Evolutionary conservation across 2,113 vertebrate species (phyloP), one percentile per base, ranked within the genome.

Genomic region (Sarotherodon lohbergeri): DNA sequence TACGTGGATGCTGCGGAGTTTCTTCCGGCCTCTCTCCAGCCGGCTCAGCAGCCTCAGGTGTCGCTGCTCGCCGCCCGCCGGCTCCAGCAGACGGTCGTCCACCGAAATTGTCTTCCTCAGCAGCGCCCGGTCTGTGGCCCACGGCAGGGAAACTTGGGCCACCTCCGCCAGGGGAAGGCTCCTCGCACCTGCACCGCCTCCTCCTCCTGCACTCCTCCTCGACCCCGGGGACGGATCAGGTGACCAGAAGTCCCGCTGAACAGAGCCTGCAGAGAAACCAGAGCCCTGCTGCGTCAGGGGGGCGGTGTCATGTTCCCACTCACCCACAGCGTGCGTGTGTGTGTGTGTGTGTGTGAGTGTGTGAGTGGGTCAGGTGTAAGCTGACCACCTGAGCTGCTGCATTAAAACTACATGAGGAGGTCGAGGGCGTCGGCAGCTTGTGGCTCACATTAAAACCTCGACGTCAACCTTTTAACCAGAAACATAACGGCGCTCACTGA

Each of bases 191-290:
- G n/a, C 54, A 1, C 66, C 34, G 13, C 29, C 73, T 50, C 59
- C 82, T 17, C 46, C 83, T 63, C 43, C 85, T 16, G 7, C 5
- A 5, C 5, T 52, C 59, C 39, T 19, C 56, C 39, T 4, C 3
- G 92, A 91, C 87, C 91, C 80, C n/a, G 90, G 93, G 94, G 96
- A 93, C 29, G 19, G 71, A 56, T 97, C 95, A 17, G 66, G 90
- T 95, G 96, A 97, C 95, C 97, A 97, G 95, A 97, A 96, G 95
- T 96, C 97, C 16, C 93, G 94, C 59, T 93, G 91, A 90, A 95
- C 93, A 85, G 96, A 96, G 95, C 96, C 97, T 98, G 97, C 88
- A 95, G 94, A 85, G 97, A 97, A 97, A 98, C 96, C 95, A 94
- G 95, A 97, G 4, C 73, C 48, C 11, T 39, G 46, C 41, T 78